Base-by-base conservation (phyloP, 1,140 invertebrate species). In the Hyles euphorbiae region DNA sequence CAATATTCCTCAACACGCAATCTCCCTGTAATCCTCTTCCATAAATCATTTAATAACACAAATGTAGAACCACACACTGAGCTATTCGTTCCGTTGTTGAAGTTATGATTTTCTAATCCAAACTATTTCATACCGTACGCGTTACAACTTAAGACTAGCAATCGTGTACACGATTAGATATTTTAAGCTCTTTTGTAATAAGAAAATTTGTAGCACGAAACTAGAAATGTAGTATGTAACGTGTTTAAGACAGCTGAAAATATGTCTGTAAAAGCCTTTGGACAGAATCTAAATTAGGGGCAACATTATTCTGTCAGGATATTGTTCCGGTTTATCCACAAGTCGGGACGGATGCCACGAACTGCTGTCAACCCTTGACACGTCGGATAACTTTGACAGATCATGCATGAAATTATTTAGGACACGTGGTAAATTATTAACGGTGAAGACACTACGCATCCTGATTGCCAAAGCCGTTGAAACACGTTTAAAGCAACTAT, bases 1-100 rank as follows among this genome's bases (percentile, higher is more conserved):
- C 67, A 83, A 74, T 76, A 61, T 81, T 69, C 65, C 70, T 65
- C 62, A 68, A 53, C 64, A 57, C 44, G 32, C 46, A 58, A 63
- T 50, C 60, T 71, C 58, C 53, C 61, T 36, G 74, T 83, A 83
- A 86, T 85, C 80, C 83, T 79, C 78, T 70, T 78, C 78, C 82
- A 88, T 88, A 85, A 88, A 88, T 88, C 85, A 88, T 88, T 86
- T 87, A 87, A 85, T 88, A 87, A 87, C 82, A 85, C 79, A 83
- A 88, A 87, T 81, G 81, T 81, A 84, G 72, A 83, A 79, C 82
- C 82, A 85, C 82, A 86, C 83, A 86, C 78, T 81, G 76, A 80
- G 81, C 80, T 81, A 74, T 81, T 82, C 78, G 82, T 88, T 88
- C 85, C 85, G 85, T 78, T 80, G 72, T 77, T 64, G 63, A 77